A percentile compares a stretch with the other conserved stretches of the same genome.
Evolutionary conservation across 2,888 invertebrate genomes (phyloP).

Genomic region (Fragum sueziense): DNA sequence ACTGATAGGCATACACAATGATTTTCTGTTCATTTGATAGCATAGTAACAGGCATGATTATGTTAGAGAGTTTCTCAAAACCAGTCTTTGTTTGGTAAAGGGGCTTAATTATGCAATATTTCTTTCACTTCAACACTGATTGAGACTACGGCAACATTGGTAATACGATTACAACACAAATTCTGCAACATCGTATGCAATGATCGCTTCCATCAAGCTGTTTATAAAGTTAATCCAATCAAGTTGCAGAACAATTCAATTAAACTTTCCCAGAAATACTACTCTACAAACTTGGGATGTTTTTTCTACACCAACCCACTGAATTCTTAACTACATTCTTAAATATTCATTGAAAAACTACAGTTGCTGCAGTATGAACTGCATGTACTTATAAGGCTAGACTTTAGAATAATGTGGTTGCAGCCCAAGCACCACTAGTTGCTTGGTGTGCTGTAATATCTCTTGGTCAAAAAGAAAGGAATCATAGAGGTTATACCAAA

Average conservation of each 20-base stretch:
- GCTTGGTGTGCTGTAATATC: too few species aligned
- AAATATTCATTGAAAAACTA: neutral
- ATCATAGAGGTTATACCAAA: too few species aligned
- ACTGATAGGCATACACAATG: too few species aligned
- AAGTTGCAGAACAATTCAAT: constrained; percentile 9
- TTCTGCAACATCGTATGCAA: constrained; percentile 2
- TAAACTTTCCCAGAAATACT: constrained; percentile 5
- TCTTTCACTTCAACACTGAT: constrained; percentile 5
- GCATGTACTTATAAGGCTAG: too few species aligned
- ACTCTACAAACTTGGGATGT: neutral
- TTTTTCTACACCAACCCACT: neutral
- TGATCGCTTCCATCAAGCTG: neutral
- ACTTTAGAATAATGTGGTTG: too few species aligned
- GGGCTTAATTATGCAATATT: constrained; percentile 8
- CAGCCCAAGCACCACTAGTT: too few species aligned
- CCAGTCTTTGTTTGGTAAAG: too few species aligned
- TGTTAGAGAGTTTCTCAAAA: too few species aligned
- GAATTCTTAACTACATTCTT: neutral
- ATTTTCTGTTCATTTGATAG: too few species aligned
- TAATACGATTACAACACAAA: neutral
- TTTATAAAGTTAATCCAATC: constrained; percentile 13
- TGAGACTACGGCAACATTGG: neutral
- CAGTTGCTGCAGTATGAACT: too few species aligned
- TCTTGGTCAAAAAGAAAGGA: too few species aligned
- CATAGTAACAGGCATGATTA: too few species aligned